Conservation (phyloP, 2,888 invertebrate species). For the Plebejus melissa region DNA sequence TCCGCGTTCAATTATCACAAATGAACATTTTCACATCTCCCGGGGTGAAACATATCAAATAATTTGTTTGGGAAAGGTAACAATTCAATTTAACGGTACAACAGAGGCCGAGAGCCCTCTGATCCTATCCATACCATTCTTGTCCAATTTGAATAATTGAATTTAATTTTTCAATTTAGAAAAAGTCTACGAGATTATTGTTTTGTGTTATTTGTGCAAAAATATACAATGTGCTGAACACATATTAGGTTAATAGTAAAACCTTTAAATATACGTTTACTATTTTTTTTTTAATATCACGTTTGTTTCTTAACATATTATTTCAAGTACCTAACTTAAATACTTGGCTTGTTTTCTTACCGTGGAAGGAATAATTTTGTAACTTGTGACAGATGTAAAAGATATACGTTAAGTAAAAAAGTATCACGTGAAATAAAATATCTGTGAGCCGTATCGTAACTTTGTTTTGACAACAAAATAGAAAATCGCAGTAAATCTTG, state of each 20-base stretch:
- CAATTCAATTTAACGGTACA: constrained; percentile 63
- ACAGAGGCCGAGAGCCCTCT: constrained; percentile 40
- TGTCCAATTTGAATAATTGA: constrained; percentile 37
- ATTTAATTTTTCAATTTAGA: constrained; percentile 35
- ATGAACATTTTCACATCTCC: constrained; percentile 22
- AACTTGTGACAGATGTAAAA: not conserved
- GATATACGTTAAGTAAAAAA: not conserved
- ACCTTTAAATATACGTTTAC: not conserved
- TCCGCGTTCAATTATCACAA: constrained; percentile 26
- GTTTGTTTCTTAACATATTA: too few species aligned
- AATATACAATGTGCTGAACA: not conserved
- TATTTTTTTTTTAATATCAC: not conserved
- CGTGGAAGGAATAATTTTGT: not conserved
- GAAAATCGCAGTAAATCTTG: constrained; percentile 20
- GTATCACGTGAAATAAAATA: not conserved
- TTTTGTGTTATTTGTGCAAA: not conserved
- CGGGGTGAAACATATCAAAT: constrained; percentile 31
- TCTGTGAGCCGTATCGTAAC: not conserved
- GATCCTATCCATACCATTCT: constrained; percentile 33
- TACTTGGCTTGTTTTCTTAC: not conserved
- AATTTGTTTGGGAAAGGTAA: constrained; percentile 45
- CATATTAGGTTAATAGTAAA: not conserved
- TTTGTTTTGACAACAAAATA: constrained; percentile 8
- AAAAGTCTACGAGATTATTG: constrained; percentile 1
- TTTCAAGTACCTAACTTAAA: not conserved